These are phyloP conservation scores for Lapara coniferarum DNA, from an alignment of 2,888 invertebrate genomes.

Conservation along the genomic window DNA sequence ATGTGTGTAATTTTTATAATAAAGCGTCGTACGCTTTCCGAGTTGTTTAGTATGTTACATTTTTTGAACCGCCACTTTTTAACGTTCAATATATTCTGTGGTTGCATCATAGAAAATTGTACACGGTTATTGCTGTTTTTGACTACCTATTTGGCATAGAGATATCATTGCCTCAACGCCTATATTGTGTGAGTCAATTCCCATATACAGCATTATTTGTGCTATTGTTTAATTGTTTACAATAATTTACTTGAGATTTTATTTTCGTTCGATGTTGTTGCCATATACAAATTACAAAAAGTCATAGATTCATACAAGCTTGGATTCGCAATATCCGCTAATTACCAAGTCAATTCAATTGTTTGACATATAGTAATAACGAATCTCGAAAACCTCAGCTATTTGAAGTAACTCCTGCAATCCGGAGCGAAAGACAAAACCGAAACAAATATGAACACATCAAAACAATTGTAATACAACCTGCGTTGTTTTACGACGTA, in stretches of 20 bases:
- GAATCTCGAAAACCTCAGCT: neutral
- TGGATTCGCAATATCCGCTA: too few relatives aligned
- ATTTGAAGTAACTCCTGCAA: neutral
- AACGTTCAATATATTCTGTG: neutral
- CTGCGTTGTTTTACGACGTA: conserved; percentile 8
- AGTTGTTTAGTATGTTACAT: neutral
- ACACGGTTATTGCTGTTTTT: neutral
- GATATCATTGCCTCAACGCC: too few relatives aligned
- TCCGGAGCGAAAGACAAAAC: conserved; percentile 4
- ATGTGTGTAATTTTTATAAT: conserved; percentile 27
- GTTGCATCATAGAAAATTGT: conserved; percentile 1
- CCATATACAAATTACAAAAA: too few relatives aligned
- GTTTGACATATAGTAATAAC: neutral
- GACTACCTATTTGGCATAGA: neutral
- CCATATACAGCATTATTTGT: too few relatives aligned
- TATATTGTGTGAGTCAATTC: too few relatives aligned
- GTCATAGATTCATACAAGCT: too few relatives aligned
- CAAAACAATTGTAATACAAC: conserved; percentile 18
- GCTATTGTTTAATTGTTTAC: too few relatives aligned
- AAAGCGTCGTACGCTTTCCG: conserved; percentile 14
- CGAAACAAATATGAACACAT: conserved; percentile 22
- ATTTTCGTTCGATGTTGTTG: too few relatives aligned
- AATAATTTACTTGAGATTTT: too few relatives aligned
- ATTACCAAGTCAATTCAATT: too few relatives aligned
- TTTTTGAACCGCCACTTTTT: conserved; percentile 15